Percentiles rank a stretch among this genome's conserved stretches.
Conservation (phyloP, 2,113 vertebrate species). For the Poeciliopsis occidentalis region DNA sequence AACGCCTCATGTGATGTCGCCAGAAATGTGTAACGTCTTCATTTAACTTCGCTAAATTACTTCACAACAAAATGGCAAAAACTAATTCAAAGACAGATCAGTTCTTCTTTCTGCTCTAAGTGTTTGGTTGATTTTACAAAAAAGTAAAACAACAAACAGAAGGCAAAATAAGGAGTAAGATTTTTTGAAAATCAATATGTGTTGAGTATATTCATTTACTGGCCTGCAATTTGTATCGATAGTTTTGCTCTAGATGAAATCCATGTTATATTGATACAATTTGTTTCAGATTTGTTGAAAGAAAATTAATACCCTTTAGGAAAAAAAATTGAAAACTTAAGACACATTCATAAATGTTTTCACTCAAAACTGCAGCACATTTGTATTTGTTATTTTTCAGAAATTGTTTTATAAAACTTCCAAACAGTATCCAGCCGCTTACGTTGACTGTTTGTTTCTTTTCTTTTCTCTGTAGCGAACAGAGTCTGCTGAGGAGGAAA, state of each 20-base stretch:
- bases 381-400: too few relatives aligned
- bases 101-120: background rate
- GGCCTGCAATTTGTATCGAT: background rate
- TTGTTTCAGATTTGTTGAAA: background rate
- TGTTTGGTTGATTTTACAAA: too few relatives aligned
- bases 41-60: background rate
- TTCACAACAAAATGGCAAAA: background rate
- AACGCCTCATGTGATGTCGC: too few relatives aligned
- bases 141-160: too few relatives aligned
- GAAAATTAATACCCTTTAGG: background rate
- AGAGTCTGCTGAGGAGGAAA: constrained; percentile 9
- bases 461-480: constrained; percentile 10
- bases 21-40: too few relatives aligned
- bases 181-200: background rate
- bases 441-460: background rate
- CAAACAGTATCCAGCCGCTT: constrained; percentile 11
- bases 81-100: background rate
- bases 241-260: too few relatives aligned
- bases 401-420: background rate
- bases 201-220: background rate
- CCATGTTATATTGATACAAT: background rate
- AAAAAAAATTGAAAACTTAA: background rate
- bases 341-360: background rate
- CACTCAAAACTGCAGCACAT: too few relatives aligned
- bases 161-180: background rate